Percentiles rank a stretch among this genome's conserved stretches.
phyloP scores from a whole-genome alignment of 1,140 invertebrate genomes.

The Lamellibrachia luymesi region DNA sequence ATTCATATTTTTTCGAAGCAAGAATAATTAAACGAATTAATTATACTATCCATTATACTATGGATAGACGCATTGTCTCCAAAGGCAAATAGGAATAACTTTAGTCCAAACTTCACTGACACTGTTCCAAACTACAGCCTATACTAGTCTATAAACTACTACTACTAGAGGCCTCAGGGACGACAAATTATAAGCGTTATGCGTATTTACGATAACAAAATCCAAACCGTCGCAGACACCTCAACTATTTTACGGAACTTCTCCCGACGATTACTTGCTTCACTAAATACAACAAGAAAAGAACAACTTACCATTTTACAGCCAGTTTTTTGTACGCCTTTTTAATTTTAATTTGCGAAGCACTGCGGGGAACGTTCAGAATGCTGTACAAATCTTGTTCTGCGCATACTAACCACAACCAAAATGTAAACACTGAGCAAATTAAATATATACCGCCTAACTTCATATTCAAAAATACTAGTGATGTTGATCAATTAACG shows the following conservation, averaged over 20 bases:
- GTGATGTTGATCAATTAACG: not conserved
- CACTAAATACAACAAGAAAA: not conserved
- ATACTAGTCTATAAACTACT: no score
- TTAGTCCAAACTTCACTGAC: no score
- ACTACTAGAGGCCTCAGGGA: no score
- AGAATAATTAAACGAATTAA: no score
- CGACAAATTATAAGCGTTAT: no score
- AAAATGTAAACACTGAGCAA: not conserved
- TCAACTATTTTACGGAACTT: not conserved
- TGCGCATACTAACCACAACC: not conserved
- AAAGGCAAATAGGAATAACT: no score
- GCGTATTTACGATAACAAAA: no score
- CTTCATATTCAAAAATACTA: not conserved
- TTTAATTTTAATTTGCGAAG: constrained; percentile 77
- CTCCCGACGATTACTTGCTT: not conserved
- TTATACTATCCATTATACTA: no score
- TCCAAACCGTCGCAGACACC: no score
- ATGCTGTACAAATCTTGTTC: constrained; percentile 73
- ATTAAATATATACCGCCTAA: not conserved
- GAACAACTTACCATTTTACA: constrained; percentile 73
- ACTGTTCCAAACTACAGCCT: no score
- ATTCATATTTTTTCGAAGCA: no score
- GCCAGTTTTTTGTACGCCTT: constrained; percentile 86
- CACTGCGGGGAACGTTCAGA: constrained; percentile 73
- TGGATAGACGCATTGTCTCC: no score